A percentile compares a stretch with the other conserved stretches of the same genome.
These are phyloP conservation scores for Girardia tigrina DNA, from an alignment of 2,888 invertebrate genomes.

Conservation along the genomic window DNA sequence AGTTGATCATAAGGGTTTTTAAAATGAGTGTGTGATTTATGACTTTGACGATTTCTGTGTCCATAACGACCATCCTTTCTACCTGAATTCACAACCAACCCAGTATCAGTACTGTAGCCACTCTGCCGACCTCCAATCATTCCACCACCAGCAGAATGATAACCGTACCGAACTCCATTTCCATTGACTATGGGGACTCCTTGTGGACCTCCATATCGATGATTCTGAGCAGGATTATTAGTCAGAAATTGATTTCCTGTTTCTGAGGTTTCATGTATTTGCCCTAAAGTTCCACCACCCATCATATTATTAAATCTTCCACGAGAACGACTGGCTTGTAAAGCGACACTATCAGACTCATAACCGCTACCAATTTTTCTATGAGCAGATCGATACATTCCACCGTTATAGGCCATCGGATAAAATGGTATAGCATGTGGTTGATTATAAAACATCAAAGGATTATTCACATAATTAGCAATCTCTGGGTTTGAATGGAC, in stretches of 20 bases:
- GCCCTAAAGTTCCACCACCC: background rate
- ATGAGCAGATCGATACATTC: background rate
- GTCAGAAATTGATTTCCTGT: background rate
- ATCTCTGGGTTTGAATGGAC: background rate
- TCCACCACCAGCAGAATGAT: background rate
- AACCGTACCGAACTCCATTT: background rate
- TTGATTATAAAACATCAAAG: background rate
- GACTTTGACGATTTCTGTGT: background rate
- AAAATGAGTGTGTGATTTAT: background rate
- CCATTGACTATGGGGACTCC: background rate
- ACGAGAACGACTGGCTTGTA: background rate
- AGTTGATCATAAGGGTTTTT: background rate
- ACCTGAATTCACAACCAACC: background rate
- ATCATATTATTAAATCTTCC: background rate
- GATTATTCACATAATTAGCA: background rate
- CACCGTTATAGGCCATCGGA: background rate
- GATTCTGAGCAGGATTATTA: background rate
- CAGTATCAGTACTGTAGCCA: background rate
- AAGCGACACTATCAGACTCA: background rate
- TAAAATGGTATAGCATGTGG: background rate
- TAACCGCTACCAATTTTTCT: background rate
- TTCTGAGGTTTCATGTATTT: background rate
- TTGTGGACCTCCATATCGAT: background rate
- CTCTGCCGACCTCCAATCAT: background rate
- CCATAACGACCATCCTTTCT: background rate